Conservation (phyloP, 2,797 vertebrate genomes). For the Podarcis siculus region DNA sequence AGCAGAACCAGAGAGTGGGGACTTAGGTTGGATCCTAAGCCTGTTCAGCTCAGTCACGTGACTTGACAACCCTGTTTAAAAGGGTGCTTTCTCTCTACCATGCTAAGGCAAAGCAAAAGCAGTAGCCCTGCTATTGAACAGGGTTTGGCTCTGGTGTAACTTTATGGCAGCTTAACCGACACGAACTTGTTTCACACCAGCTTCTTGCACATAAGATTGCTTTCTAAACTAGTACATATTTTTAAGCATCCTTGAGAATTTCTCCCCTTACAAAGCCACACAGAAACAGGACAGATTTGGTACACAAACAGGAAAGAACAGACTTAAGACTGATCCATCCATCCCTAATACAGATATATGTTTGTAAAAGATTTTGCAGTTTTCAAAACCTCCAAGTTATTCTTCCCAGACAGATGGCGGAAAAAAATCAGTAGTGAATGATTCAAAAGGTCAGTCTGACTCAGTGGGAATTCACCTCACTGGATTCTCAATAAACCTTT, state of each 20-base stretch:
- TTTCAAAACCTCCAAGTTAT: not conserved
- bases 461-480: conserved; percentile 13
- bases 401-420: not conserved
- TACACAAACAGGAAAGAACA: not conserved
- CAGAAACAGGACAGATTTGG: not conserved
- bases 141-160: too few species aligned
- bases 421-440: not conserved
- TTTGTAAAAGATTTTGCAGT: not conserved
- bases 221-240: not conserved
- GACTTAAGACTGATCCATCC: not conserved
- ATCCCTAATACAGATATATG: not conserved
- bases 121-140: too few species aligned
- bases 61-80: too few species aligned
- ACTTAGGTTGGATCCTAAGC: too few species aligned
- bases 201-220: not conserved
- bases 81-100: too few species aligned
- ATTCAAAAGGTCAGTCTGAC: not conserved
- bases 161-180: too few species aligned
- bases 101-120: too few species aligned
- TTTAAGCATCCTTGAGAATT: not conserved
- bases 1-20: too few species aligned
- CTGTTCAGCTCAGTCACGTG: too few species aligned
- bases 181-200: too few species aligned
- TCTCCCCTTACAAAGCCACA: not conserved
- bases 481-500: conserved; percentile 18